Percentiles rank a stretch among this genome's conserved stretches.
Conservation (phyloP, 1,140 invertebrate species). For the Drosophila novamexicana region DNA sequence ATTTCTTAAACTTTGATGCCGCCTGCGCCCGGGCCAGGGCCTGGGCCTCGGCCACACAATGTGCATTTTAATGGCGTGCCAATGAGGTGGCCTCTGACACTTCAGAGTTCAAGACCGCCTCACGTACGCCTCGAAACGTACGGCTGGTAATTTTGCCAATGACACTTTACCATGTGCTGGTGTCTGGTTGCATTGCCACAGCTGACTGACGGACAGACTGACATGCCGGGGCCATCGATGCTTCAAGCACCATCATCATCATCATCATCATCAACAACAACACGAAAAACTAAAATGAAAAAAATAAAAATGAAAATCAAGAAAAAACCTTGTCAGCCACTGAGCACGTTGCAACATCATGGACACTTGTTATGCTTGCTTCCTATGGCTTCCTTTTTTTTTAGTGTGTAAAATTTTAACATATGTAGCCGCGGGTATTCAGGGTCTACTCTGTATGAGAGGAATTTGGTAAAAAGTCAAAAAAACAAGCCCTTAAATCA, state of each 20-base stretch:
- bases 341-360: slow-evolving; percentile 15
- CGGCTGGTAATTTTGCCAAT: slow-evolving; percentile 50
- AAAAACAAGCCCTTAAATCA: too few relatives aligned
- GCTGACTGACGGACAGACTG: slow-evolving; percentile 20
- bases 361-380: slow-evolving; percentile 37
- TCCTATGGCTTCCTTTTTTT: slow-evolving; percentile 2
- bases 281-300: slow-evolving; percentile 1
- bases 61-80: slow-evolving; percentile 79
- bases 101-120: slow-evolving; percentile 29
- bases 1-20: slow-evolving; percentile 71
- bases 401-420: neutral
- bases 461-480: too few relatives aligned
- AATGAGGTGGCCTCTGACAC: slow-evolving; percentile 35
- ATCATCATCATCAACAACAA: slow-evolving; percentile 21
- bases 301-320: slow-evolving; percentile 11
- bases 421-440: neutral
- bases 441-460: neutral
- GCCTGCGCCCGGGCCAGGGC: slow-evolving; percentile 9
- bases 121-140: slow-evolving; percentile 30
- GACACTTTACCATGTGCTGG: slow-evolving; percentile 50
- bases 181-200: slow-evolving; percentile 45
- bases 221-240: slow-evolving; percentile 53
- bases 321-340: slow-evolving; percentile 20
- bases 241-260: slow-evolving; percentile 38
- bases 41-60: slow-evolving; percentile 51